Percentiles rank a stretch among this genome's conserved stretches.
These are phyloP conservation scores for Tragelaphus strepsiceros DNA, from an alignment of 2,113 vertebrate genomes.

Conservation along the genomic window DNA sequence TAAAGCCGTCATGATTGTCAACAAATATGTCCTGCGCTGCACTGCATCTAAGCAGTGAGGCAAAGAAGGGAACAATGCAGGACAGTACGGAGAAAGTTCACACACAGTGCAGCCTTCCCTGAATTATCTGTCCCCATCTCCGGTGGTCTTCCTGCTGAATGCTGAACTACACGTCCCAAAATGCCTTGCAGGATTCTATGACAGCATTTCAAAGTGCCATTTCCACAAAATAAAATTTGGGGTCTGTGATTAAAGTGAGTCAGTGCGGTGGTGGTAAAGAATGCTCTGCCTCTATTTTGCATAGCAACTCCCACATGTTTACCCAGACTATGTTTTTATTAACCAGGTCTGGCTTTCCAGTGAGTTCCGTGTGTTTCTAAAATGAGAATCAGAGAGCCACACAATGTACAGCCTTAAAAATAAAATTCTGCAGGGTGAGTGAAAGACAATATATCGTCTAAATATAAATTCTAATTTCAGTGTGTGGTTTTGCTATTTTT, in stretches of 20 bases:
- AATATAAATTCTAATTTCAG: conserved; percentile 73
- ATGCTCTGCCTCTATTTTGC: not conserved
- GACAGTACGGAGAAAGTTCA: not conserved
- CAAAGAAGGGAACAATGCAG: not conserved
- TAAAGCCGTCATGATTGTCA: not conserved
- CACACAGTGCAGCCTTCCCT: not conserved
- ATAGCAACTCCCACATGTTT: conserved; percentile 58
- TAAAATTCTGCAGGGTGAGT: conserved; percentile 68
- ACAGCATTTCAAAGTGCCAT: not conserved
- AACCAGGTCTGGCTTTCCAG: conserved; percentile 57
- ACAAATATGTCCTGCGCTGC: not conserved
- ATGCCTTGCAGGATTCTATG: conserved; percentile 41
- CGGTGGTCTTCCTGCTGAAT: conserved; percentile 3
- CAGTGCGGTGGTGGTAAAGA: not conserved
- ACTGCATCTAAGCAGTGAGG: not conserved
- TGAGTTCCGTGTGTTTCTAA: conserved; percentile 60
- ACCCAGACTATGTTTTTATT: conserved; percentile 52
- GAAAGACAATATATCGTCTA: conserved; percentile 70
- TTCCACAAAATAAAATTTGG: conserved; percentile 30
- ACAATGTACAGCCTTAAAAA: conserved; percentile 71
- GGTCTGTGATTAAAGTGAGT: conserved; percentile 13
- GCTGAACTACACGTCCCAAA: conserved; percentile 58
- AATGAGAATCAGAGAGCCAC: conserved; percentile 62
- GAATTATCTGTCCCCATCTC: not conserved
- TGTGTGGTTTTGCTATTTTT: conserved; percentile 66